These are phyloP conservation scores for Choloepus didactylus DNA, from an alignment of 2,797 vertebrate genomes.

Conservation along the genomic window DNA sequence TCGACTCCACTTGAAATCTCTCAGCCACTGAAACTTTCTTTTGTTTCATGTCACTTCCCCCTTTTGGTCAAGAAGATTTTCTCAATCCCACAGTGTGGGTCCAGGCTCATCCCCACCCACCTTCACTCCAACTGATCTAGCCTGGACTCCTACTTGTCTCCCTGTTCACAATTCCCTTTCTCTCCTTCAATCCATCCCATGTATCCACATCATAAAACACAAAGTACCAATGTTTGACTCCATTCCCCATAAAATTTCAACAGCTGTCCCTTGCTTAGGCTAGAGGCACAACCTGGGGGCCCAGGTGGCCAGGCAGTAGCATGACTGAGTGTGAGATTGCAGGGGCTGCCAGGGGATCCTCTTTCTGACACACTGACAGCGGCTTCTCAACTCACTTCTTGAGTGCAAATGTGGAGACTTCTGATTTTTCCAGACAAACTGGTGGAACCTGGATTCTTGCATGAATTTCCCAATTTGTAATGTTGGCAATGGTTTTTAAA, in stretches of 20 bases:
- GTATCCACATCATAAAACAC: not conserved
- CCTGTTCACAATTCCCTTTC: not conserved
- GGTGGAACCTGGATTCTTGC: not conserved
- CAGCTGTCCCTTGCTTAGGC: not conserved
- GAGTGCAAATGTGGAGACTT: not conserved
- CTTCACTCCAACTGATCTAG: not conserved
- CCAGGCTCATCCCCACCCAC: too few relatives aligned
- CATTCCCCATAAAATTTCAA: not conserved
- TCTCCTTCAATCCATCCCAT: not conserved
- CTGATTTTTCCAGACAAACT: not conserved
- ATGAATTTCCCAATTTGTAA: conserved; percentile 1
- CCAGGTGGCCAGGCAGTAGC: not conserved
- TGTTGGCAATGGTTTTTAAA: not conserved
- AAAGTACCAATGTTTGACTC: not conserved
- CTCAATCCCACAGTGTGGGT: too few relatives aligned
- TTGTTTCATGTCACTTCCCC: too few relatives aligned
- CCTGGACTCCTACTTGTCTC: not conserved
- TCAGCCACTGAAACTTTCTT: too few relatives aligned
- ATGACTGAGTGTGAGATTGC: not conserved
- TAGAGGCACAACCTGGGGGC: not conserved
- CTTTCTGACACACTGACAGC: fast-evolving
- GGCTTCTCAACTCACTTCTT: not conserved
- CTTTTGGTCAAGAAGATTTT: too few relatives aligned
- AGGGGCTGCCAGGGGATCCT: not conserved
- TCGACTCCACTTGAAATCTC: too few relatives aligned